Percentiles rank a stretch among this genome's conserved stretches.
phyloP scores from a whole-genome alignment of 2,113 vertebrate species.

The Tympanuchus pallidicinctus region DNA sequence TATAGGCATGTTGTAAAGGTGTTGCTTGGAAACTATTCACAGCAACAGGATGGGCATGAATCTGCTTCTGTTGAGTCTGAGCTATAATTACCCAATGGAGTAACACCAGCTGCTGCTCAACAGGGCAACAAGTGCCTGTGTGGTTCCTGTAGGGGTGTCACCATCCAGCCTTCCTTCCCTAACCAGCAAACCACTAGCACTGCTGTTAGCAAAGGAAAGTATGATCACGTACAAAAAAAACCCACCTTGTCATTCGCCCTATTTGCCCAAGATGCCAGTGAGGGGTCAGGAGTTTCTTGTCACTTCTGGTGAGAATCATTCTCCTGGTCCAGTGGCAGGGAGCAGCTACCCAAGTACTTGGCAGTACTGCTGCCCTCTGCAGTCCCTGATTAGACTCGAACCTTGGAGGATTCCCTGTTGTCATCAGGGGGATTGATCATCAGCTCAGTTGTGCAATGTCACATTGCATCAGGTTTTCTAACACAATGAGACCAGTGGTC shows the following conservation, averaged over 20 bases:
- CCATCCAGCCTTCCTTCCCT: neutral
- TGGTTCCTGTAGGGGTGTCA: neutral
- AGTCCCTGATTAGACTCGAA: neutral
- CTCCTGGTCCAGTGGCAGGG: neutral
- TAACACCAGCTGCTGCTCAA: fast-evolving
- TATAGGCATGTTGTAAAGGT: neutral
- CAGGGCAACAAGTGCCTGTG: neutral
- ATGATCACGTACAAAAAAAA: neutral
- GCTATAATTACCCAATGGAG: neutral
- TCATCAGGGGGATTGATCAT: fast-evolving
- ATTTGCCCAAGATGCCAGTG: neutral
- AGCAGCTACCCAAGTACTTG: neutral
- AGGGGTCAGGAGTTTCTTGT: neutral
- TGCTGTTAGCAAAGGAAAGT: neutral
- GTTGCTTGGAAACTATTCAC: neutral
- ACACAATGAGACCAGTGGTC: neutral
- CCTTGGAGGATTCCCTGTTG: neutral
- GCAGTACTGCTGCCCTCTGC: neutral
- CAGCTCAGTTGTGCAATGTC: neutral
- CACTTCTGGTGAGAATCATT: neutral
- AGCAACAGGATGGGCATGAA: neutral
- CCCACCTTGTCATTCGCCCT: neutral
- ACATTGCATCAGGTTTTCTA: neutral
- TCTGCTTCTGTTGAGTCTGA: neutral
- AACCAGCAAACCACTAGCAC: neutral